These are phyloP conservation scores for Manacus vitellinus DNA, from an alignment of 2,113 vertebrate genomes.

Conservation along the genomic window DNA sequence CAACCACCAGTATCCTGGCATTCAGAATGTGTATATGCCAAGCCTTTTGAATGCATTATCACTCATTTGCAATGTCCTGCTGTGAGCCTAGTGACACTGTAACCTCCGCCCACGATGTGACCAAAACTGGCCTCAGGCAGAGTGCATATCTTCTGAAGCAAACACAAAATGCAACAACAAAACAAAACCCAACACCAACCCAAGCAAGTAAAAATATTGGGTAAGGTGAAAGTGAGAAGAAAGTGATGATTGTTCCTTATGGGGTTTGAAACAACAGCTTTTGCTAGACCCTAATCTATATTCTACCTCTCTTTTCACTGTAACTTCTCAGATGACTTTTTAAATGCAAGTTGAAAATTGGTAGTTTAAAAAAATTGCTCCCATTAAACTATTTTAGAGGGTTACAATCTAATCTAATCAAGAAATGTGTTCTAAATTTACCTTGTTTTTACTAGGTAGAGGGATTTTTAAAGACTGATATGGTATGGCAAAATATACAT, in stretches of 20 bases:
- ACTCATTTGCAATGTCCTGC: neutral
- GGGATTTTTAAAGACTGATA: neutral
- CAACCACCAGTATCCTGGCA: neutral
- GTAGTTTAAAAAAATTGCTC: neutral
- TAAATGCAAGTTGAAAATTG: neutral
- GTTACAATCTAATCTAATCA: neutral
- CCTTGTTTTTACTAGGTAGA: neutral
- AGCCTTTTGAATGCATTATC: neutral
- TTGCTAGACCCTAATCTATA: neutral
- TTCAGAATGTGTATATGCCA: neutral
- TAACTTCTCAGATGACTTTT: neutral
- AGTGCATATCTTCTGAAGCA: neutral
- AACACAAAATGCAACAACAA: neutral
- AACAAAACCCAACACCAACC: neutral
- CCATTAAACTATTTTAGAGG: neutral
- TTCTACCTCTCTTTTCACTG: neutral
- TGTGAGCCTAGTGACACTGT: neutral
- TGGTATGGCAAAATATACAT: neutral
- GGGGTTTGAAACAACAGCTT: neutral
- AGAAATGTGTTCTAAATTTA: neutral
- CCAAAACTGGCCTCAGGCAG: neutral
- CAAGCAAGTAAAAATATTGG: neutral
- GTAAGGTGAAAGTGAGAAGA: neutral
- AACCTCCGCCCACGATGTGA: neutral
- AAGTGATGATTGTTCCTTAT: neutral